phyloP scores from a whole-genome alignment of 2,888 invertebrate genomes.

The Sicus ferrugineus region DNA sequence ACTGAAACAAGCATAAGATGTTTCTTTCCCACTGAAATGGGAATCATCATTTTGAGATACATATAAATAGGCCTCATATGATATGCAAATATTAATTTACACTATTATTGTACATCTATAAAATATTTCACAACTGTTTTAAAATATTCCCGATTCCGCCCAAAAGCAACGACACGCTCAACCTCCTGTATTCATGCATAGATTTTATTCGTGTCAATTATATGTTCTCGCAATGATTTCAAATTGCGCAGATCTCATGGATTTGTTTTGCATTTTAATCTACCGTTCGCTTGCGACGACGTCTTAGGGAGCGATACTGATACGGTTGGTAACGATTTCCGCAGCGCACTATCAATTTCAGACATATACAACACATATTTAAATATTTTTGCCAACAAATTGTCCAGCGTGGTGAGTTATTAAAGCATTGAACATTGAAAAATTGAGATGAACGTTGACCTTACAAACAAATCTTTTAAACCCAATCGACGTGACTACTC shows the following conservation, averaged over 20 bases:
- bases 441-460: slow-evolving; percentile 43
- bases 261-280: slow-evolving; percentile 32
- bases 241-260: slow-evolving; percentile 32
- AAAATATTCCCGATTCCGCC: slow-evolving; percentile 41
- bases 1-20: neutral
- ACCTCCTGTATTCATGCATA: slow-evolving; percentile 31
- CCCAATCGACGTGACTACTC: slow-evolving; percentile 21
- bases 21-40: neutral
- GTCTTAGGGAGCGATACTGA: slow-evolving; percentile 26
- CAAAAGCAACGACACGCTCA: slow-evolving; percentile 33
- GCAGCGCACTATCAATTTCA: slow-evolving; percentile 26
- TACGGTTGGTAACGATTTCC: slow-evolving; percentile 24
- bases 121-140: slow-evolving; percentile 41
- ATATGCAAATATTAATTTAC: slow-evolving; percentile 18
- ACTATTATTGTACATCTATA: slow-evolving; percentile 15
- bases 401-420: slow-evolving; percentile 50
- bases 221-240: slow-evolving; percentile 33
- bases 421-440: slow-evolving; percentile 50
- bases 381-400: slow-evolving; percentile 25
- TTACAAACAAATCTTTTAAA: slow-evolving; percentile 33
- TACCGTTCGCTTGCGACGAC: slow-evolving; percentile 25
- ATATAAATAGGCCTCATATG: neutral
- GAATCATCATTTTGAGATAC: neutral
- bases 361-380: slow-evolving; percentile 27
- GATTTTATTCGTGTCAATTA: slow-evolving; percentile 29